Evolutionary conservation across 2,888 invertebrate genomes (phyloP), one percentile per base, ranked within the genome.

Genomic region (Agrilus mali): DNA sequence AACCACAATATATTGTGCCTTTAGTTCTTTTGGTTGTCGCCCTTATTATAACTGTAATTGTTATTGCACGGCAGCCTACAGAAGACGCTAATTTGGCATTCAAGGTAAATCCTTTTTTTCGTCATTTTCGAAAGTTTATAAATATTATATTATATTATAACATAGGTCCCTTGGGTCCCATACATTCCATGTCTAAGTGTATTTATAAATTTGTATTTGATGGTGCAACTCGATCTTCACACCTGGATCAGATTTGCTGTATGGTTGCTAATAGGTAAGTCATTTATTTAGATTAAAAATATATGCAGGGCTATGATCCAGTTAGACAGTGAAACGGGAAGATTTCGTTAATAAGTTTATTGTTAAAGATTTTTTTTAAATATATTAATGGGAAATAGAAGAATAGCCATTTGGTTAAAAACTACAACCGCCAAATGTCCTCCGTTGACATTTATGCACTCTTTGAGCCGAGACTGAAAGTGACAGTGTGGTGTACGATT

Each of bases 221-320:
- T 94, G 93, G 75, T 88, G 56, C 86, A 90, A 68, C 70, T 95
- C 48, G 86, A 89, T 61, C 55, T 73, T 40, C 75, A 79, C 57
- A 94, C 94, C 2, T 94, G 94, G 94, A 77, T 90, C 45, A 73
- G 93, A 57, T 93, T 94, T 68, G 69, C 75, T 42, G 73, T 86
- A 13, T 95, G 94, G 94, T 74, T 95, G 53, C 59, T 72, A 7
- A 68, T 92, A 46, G 94, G 93, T 75, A 60, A 70, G 71, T 36
- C 12, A 40, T 40, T 36, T 12, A 40, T 40, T 41, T 41, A 35
- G 20, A 43, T 14, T 27, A 8, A 17, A 20, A 20, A 5, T 20
- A n/a, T n/a, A n/a, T n/a, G n/a, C n/a, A n/a, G n/a, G n/a, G n/a
- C n/a, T n/a, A n/a, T n/a, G n/a, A n/a, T n/a, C n/a, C n/a, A n/a